Conservation (phyloP, 2,113 vertebrate species). For the Sceloporus tristichus region DNA sequence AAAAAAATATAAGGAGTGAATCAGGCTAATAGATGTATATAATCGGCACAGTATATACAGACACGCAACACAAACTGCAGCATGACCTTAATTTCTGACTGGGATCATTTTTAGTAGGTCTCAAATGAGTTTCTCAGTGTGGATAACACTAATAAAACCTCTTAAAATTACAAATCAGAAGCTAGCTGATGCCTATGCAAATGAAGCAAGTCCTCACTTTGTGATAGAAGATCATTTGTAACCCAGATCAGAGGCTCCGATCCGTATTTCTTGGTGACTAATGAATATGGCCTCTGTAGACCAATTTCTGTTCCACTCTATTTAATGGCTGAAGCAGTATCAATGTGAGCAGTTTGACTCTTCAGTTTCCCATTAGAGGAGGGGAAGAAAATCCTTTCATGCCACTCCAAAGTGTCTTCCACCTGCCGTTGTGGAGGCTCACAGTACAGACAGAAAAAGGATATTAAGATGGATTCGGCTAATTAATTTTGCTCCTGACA, state of each 20-base stretch:
- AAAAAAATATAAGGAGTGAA: slow-evolving; percentile 8
- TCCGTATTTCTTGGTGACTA: slow-evolving; percentile 82
- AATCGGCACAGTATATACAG: fast-evolving
- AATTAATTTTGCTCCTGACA: slow-evolving; percentile 84
- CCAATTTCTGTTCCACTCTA: slow-evolving; percentile 78
- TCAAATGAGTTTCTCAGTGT: slow-evolving; percentile 73
- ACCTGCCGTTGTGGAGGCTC: slow-evolving; percentile 81
- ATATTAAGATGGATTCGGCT: slow-evolving; percentile 89
- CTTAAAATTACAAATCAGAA: slow-evolving; percentile 79
- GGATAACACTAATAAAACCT: slow-evolving; percentile 79
- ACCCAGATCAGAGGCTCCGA: slow-evolving; percentile 80
- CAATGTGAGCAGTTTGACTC: slow-evolving; percentile 77
- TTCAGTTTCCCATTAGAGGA: slow-evolving; percentile 80
- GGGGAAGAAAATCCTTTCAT: slow-evolving; percentile 67
- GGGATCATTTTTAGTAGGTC: slow-evolving; percentile 71
- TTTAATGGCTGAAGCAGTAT: slow-evolving; percentile 75
- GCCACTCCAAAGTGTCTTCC: slow-evolving; percentile 79
- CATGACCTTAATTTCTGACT: slow-evolving; percentile 63
- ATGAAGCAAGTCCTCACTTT: slow-evolving; percentile 75
- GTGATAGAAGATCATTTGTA: slow-evolving; percentile 82
- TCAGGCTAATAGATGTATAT: slow-evolving; percentile 39
- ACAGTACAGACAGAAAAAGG: slow-evolving; percentile 78
- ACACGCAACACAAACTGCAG: slow-evolving; percentile 28
- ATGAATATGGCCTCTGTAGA: slow-evolving; percentile 83
- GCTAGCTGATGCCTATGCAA: slow-evolving; percentile 78